Percentiles rank a stretch among this genome's conserved stretches.
phyloP scores from a whole-genome alignment of 2,888 invertebrate species.

The Cryptops parisi region DNA sequence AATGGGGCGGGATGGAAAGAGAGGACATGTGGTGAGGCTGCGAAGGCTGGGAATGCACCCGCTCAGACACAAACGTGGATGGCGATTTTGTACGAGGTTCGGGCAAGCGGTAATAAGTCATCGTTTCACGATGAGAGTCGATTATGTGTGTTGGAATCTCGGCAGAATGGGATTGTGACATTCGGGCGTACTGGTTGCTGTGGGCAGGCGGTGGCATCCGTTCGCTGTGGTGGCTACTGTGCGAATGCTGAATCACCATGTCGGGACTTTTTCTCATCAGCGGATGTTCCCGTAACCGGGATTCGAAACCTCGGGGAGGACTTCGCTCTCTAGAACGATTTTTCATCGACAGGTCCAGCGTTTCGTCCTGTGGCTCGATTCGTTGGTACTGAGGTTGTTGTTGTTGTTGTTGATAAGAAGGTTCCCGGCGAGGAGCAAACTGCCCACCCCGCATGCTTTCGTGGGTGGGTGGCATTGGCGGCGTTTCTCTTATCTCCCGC shows the following conservation, averaged over 20 bases:
- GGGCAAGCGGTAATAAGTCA: slow-evolving; percentile 16
- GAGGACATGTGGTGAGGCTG: slow-evolving; percentile 23
- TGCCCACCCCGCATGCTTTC: slow-evolving; percentile 1
- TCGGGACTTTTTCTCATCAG: slow-evolving; percentile 15
- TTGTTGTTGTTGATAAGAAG: background rate
- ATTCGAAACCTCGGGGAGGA: slow-evolving; percentile 12
- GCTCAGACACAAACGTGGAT: slow-evolving; percentile 22
- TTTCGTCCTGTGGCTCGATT: slow-evolving; percentile 6
- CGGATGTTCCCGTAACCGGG: slow-evolving; percentile 13
- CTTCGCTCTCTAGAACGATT: slow-evolving; percentile 10
- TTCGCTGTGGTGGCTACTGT: slow-evolving; percentile 12
- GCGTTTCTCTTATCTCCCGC: background rate
- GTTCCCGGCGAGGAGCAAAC: background rate
- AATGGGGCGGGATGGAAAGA: slow-evolving; percentile 19
- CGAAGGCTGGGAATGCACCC: slow-evolving; percentile 15
- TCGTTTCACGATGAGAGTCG: slow-evolving; percentile 20
- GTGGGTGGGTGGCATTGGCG: background rate
- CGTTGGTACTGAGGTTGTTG: background rate
- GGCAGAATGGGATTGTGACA: slow-evolving; percentile 17
- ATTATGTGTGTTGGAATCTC: slow-evolving; percentile 20
- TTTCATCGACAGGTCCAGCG: slow-evolving; percentile 13
- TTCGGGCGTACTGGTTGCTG: slow-evolving; percentile 16
- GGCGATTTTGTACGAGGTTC: slow-evolving; percentile 23
- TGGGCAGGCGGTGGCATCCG: slow-evolving; percentile 17
- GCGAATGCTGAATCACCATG: slow-evolving; percentile 14